Conservation (phyloP, 2,113 vertebrate species). For the Albula goreensis region DNA sequence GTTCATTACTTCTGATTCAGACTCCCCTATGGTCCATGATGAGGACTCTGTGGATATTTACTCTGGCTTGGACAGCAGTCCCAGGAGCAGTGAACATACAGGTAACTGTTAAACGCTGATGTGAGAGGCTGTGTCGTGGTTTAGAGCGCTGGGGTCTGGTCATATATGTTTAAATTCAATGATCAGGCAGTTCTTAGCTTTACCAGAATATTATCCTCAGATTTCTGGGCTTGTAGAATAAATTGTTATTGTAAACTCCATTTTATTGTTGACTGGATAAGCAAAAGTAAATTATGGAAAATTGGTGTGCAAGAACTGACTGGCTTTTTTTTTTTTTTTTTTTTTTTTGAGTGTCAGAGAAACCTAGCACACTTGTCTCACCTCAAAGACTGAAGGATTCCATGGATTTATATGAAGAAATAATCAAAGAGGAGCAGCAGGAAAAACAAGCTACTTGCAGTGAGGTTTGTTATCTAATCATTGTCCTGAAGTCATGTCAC, state of each 20-base stretch:
- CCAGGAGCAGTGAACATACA: constrained; percentile 12
- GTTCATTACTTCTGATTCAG: not conserved
- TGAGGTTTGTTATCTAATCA: constrained; percentile 17
- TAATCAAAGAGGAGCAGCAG: constrained; percentile 25
- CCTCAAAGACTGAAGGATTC: constrained; percentile 19
- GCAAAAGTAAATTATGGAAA: too few species aligned
- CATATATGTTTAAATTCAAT: not conserved
- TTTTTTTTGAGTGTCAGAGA: constrained; percentile 6
- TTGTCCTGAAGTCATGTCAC: not conserved
- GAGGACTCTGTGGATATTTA: constrained; percentile 32
- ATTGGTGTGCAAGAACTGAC: too few species aligned
- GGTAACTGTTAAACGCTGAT: not conserved
- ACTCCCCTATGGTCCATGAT: constrained; percentile 13
- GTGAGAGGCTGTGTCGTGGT: not conserved
- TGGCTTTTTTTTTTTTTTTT: too few species aligned
- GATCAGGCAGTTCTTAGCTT: not conserved
- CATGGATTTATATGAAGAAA: constrained; percentile 30
- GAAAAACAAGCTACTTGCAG: constrained; percentile 18
- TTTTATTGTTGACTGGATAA: too few species aligned
- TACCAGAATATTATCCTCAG: not conserved
- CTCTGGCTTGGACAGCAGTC: constrained; percentile 21
- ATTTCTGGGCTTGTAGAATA: not conserved
- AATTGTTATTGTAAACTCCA: too few species aligned
- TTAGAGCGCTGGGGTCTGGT: not conserved
- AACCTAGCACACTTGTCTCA: not conserved